These are phyloP conservation scores for Agrilus cyanescens DNA, from an alignment of 2,888 invertebrate genomes.

Conservation along the genomic window DNA sequence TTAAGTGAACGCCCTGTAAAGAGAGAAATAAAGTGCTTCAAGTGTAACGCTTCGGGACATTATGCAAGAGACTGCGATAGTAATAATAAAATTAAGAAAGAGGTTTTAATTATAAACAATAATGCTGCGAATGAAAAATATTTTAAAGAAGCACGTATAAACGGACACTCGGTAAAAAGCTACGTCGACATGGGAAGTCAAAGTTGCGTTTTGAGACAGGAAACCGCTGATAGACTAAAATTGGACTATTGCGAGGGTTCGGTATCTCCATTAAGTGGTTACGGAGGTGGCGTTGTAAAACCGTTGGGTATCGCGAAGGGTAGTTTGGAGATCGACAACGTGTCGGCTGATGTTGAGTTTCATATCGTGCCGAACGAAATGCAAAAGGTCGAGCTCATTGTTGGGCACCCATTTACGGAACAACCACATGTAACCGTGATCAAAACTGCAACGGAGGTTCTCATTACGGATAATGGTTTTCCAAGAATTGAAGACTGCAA, in stretches of 20 bases:
- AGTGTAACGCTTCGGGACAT: too few species aligned
- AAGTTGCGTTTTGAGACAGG: background rate
- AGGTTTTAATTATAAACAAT: background rate
- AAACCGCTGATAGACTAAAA: background rate
- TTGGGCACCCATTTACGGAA: too few species aligned
- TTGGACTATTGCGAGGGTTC: too few species aligned
- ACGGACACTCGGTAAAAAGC: background rate
- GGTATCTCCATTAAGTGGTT: background rate
- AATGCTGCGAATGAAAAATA: slow-evolving; percentile 1
- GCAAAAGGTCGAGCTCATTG: too few species aligned
- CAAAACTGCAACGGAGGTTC: too few species aligned
- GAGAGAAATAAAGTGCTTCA: too few species aligned
- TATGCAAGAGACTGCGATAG: background rate
- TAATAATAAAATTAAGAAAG: background rate
- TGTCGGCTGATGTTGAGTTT: too few species aligned
- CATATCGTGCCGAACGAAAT: too few species aligned
- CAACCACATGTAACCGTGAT: too few species aligned
- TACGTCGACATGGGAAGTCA: slow-evolving; percentile 2
- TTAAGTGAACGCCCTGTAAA: too few species aligned
- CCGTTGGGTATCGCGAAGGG: background rate
- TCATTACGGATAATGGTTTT: too few species aligned
- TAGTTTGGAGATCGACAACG: background rate
- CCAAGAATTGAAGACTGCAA: too few species aligned
- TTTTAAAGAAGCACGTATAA: slow-evolving; percentile 2
- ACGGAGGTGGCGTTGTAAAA: background rate